Percentiles rank a stretch among this genome's conserved stretches.
Conservation (phyloP, 64 coral and sea anemone species). For the Actinia equina region DNA sequence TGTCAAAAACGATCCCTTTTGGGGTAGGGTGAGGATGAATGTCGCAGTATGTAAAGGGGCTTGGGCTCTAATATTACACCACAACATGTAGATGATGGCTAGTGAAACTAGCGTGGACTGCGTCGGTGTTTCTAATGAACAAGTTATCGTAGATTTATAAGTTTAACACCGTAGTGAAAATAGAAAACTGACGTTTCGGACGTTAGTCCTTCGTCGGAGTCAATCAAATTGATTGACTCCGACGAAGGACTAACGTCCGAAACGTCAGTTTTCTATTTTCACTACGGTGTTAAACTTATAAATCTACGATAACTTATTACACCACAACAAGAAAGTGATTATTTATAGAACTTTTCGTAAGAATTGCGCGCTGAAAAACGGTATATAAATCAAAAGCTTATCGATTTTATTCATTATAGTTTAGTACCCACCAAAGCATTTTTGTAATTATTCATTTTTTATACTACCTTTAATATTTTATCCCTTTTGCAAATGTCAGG, state of each 20-base stretch:
- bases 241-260: too few species aligned
- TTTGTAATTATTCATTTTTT: neutral
- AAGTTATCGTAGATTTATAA: too few species aligned
- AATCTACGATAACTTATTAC: too few species aligned
- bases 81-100: too few species aligned
- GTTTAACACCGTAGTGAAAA: too few species aligned
- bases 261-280: too few species aligned
- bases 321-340: neutral
- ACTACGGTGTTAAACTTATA: too few species aligned
- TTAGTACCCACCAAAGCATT: neutral
- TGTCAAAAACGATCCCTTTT: neutral
- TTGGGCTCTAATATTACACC: slow-evolving; percentile 11
- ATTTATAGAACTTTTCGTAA: slow-evolving; percentile 31
- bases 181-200: too few species aligned
- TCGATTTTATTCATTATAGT: neutral
- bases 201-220: too few species aligned
- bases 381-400: slow-evolving; percentile 21
- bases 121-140: too few species aligned
- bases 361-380: neutral
- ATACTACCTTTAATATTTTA: neutral
- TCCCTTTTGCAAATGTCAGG: neutral
- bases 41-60: neutral
- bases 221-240: too few species aligned
- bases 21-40: neutral
- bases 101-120: too few species aligned